Evolutionary conservation across 92 coral and sea anemone genomes (phyloP), one percentile per base, ranked within the genome.

Genomic region (Phenganax subtilis): DNA sequence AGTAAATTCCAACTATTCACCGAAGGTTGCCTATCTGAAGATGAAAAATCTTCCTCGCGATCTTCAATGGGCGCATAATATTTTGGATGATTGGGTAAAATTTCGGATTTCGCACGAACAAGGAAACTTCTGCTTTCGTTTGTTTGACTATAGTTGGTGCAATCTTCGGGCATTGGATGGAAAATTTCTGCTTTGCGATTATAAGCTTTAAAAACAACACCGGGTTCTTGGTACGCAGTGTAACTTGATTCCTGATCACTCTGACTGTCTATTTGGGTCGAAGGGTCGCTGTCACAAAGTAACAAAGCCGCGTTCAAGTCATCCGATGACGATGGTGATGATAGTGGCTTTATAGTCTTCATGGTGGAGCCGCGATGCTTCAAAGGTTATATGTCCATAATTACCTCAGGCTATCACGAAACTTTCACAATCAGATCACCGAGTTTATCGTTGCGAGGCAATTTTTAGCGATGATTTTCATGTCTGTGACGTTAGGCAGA

Each of bases 1-100:
- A 68, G 52, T 37, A 64, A 44, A 10, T 16, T 68, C 73, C 73
- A 68, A 68, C 53, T 30, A 30, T 68, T 68, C 73, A 30, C 8
- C 5, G 47, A 37, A 37, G 47, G 51, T 66, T 66, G 72, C 51
- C 12, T 30, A 37, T 37, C 47, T 37, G 47, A 1, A 37, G 47
- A 37, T 37, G 47, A 68, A 37, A 25, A n/a, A 68, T 68, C 11
- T 4, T 68, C 47, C 0, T 37, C 73, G 9, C 27, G 25, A 28
- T 68, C 53, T 37, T 37, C 47, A 37, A 37, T 37, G 15, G 73
- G 73, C 73, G 14, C 12, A 68, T 30, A 10, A 3, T 30, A 10
- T 28, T 68, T 17, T 53, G 52, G 73, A 10, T 10, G 3, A 29
- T 29, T 68, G 47, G 47, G 47, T 3, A 68, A 11, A 28, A 68